Evolutionary conservation across 2,888 invertebrate species (phyloP).

Genomic region (Morpho helenor): DNA sequence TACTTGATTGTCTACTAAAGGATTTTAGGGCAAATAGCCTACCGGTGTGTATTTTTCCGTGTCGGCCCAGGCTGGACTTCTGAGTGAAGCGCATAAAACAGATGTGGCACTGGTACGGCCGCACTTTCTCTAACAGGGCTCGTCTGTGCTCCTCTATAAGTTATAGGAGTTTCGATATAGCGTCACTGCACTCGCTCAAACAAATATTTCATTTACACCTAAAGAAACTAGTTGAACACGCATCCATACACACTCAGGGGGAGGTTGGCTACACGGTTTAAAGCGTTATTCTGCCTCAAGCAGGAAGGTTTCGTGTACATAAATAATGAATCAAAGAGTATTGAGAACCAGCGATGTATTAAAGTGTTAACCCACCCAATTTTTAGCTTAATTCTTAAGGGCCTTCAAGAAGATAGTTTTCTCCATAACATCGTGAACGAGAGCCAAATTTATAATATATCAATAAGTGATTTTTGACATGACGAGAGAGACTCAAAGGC

Average conservation of each 20-base stretch:
- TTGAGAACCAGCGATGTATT: background rate
- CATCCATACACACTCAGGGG: slow-evolving; percentile 74
- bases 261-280: slow-evolving; percentile 54
- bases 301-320: background rate
- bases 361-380: background rate
- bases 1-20: slow-evolving; percentile 71
- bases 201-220: slow-evolving; percentile 46
- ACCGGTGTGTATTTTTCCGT: slow-evolving; percentile 85
- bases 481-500: too few relatives aligned
- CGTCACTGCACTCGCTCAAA: slow-evolving; percentile 64
- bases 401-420: too few relatives aligned
- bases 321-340: background rate
- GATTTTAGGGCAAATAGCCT: slow-evolving; percentile 78
- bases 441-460: too few relatives aligned
- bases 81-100: slow-evolving; percentile 87
- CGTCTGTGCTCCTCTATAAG: slow-evolving; percentile 81
- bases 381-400: too few relatives aligned
- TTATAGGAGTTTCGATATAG: slow-evolving; percentile 76
- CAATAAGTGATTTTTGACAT: too few relatives aligned
- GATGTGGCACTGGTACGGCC: slow-evolving; percentile 85
- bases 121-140: slow-evolving; percentile 81
- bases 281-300: slow-evolving; percentile 2
- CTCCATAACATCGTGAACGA: too few relatives aligned
- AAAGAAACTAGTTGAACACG: slow-evolving; percentile 46
- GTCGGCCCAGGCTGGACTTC: slow-evolving; percentile 86